These are phyloP conservation scores for Myotis pilosus DNA, from an alignment of 2,797 vertebrate species.

Conservation along the genomic window DNA sequence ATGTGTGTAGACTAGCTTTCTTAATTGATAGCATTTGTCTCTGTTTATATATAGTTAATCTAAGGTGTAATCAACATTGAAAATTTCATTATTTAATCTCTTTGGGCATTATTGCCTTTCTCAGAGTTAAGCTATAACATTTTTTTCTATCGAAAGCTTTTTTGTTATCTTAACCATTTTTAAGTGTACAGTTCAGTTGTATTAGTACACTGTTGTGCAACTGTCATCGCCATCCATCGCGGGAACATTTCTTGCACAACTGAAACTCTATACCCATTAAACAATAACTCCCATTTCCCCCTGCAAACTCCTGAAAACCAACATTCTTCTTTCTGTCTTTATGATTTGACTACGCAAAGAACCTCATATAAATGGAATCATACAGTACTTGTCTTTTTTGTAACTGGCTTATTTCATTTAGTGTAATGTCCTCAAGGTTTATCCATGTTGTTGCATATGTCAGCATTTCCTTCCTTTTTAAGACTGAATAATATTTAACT, in stretches of 20 bases:
- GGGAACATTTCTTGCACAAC: not conserved
- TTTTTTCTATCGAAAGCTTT: conserved; percentile 23
- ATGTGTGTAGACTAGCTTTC: conserved; percentile 4
- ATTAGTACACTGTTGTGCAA: not conserved
- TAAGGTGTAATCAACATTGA: not conserved
- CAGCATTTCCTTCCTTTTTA: not conserved
- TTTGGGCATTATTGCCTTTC: not conserved
- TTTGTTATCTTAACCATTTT: not conserved
- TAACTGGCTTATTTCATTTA: not conserved
- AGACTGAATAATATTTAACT: not conserved
- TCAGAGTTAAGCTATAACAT: not conserved
- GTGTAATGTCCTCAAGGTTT: not conserved
- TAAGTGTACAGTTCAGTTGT: not conserved
- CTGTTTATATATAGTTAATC: not conserved
- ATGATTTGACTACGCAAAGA: not conserved
- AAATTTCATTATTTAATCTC: not conserved
- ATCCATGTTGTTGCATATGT: not conserved
- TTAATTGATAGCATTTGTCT: not conserved
- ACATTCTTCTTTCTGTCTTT: not conserved
- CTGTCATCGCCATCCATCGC: not conserved
- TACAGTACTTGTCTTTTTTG: not conserved
- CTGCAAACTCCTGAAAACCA: not conserved
- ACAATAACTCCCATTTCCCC: not conserved
- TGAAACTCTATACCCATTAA: not conserved
- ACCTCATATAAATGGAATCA: not conserved